Percentiles rank a stretch among this genome's conserved stretches.
phyloP scores from a whole-genome alignment of 2,797 vertebrate species.

The Rhabdophis nuchalis region DNA sequence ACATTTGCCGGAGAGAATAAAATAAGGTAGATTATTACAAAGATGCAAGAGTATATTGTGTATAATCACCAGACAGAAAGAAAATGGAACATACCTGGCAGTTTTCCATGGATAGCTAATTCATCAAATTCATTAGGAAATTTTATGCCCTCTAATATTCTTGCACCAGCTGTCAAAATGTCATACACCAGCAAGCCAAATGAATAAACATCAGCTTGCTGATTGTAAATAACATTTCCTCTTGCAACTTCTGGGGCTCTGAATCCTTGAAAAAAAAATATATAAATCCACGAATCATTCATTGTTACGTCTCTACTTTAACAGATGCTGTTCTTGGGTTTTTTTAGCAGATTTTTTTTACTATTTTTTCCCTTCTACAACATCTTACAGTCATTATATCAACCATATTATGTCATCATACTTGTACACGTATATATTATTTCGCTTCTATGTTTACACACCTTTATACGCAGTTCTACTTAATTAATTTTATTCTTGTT shows the following conservation, averaged over 20 bases:
- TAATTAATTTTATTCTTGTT: no score
- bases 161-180: slow-evolving; percentile 87
- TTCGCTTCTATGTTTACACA: no score
- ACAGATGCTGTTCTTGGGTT: slow-evolving; percentile 19
- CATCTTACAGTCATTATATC: no score
- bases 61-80: background rate
- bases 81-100: slow-evolving; percentile 79
- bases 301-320: slow-evolving; percentile 30
- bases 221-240: slow-evolving; percentile 94
- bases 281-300: slow-evolving; percentile 1
- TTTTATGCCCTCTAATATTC: slow-evolving; percentile 92
- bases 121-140: slow-evolving; percentile 99
- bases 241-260: slow-evolving; percentile 92
- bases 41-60: background rate
- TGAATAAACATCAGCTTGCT: slow-evolving; percentile 94
- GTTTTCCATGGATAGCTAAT: slow-evolving; percentile 87
- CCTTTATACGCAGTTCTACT: no score
- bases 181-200: slow-evolving; percentile 95
- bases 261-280: slow-evolving; percentile 76
- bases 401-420: no score
- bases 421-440: no score
- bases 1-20: background rate
- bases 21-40: background rate
- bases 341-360: no score
- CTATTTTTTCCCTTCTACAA: no score